Evolutionary conservation across 2,113 vertebrate species (phyloP), one percentile per base, ranked within the genome.

Genomic region (Microtus montanus): DNA sequence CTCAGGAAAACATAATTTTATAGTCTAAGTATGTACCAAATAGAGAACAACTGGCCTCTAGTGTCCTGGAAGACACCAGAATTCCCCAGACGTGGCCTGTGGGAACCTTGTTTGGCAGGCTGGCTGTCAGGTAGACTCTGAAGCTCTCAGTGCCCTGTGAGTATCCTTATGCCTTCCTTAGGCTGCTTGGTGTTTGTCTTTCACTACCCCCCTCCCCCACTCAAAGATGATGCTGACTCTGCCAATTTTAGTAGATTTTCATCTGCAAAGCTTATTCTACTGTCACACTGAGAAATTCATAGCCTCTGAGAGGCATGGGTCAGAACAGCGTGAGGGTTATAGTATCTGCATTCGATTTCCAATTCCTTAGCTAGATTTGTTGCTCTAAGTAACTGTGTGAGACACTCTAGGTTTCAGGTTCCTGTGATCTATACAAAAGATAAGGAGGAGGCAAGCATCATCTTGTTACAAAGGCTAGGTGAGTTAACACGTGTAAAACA

Each of bases 1-100:
- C 24, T 87, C 63, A 93, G 41, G 7, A 88, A 66, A 92, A 73
- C 15, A 33, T 80, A 85, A 66, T 86, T 85, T 93, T 28, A 52
- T 71, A 61, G 79, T 19, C 35, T 90, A 90, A 92, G 47, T 78
- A 14, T 13, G 7, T 33, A 71, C 7, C 49, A 15, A 66, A 47
- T 26, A 93, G 75, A 87, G 35, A 71, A 15, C 1, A 5, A 20
- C 63, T 91, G 35, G 22, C 11, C 17, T 92, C 22, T 8, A 26
- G 12, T 26, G 13, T 79, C 41, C 70, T 22, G 15, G 47, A 95
- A 20, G 63, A 64, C 12, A 0, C 1, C 3, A 15, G 38, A 73
- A 5, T 47, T 38, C n/a, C 26, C 1, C n/a, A 17, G 52, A 30
- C n/a, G 19, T 0, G 6, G 38, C 22, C 71, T 44, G 7, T 47